Evolutionary conservation across 2,113 vertebrate species (phyloP).

Genomic region (Gymnobelideus leadbeateri): DNA sequence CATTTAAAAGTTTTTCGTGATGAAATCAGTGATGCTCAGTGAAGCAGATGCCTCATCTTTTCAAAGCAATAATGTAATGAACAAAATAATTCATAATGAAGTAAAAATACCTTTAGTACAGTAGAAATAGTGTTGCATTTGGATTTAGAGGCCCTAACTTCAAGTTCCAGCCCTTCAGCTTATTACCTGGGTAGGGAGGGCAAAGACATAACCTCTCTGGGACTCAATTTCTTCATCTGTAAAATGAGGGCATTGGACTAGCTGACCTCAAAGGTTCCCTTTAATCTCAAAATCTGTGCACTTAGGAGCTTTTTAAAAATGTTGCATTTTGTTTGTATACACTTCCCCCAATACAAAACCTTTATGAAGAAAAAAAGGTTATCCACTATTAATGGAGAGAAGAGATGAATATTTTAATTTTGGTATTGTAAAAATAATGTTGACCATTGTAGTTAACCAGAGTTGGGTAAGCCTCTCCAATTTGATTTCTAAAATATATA

Average conservation of each 20-base stretch:
- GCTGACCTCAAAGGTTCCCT: neutral
- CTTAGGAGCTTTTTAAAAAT: neutral
- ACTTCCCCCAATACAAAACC: too few species aligned
- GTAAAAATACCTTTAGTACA: neutral
- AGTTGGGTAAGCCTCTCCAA: neutral
- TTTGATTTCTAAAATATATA: neutral
- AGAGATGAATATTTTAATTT: neutral
- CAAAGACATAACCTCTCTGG: neutral
- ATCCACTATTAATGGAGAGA: neutral
- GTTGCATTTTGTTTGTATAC: neutral
- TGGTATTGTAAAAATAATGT: neutral
- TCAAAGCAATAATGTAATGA: neutral
- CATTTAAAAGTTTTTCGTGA: neutral
- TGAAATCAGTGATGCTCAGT: neutral
- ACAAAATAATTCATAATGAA: neutral
- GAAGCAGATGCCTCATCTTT: conserved; percentile 9
- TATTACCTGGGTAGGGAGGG: neutral
- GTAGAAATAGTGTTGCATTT: neutral
- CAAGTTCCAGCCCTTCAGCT: neutral
- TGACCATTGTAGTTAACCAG: neutral
- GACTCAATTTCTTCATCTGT: neutral
- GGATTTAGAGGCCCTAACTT: neutral
- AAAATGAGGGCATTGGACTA: neutral
- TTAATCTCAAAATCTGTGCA: neutral
- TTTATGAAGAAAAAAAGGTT: neutral